A percentile compares a stretch with the other conserved stretches of the same genome.
phyloP scores from a whole-genome alignment of 2,113 vertebrate genomes.

The Piprites chloris region DNA sequence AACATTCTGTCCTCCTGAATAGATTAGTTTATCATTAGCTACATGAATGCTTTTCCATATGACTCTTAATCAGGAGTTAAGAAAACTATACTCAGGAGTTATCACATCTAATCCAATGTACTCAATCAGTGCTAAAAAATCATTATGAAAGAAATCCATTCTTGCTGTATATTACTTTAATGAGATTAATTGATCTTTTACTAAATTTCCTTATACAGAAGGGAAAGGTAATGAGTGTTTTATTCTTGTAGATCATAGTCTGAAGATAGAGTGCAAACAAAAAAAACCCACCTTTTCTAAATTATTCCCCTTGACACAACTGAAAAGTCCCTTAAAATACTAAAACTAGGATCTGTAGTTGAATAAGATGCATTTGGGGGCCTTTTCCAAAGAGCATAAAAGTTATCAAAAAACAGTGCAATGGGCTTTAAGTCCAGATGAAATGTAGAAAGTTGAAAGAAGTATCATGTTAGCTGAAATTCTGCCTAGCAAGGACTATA shows the following conservation, averaged over 20 bases:
- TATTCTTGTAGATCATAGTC: not conserved
- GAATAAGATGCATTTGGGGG: not conserved
- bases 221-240: not conserved
- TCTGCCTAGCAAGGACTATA: not conserved
- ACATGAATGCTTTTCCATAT: not conserved
- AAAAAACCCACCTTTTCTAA: not conserved
- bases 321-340: not conserved
- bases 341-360: not conserved
- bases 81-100: not conserved
- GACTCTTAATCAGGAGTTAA: constrained; percentile 1
- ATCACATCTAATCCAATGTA: not conserved
- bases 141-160: not conserved
- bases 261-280: not conserved
- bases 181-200: not conserved
- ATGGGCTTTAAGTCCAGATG: not conserved
- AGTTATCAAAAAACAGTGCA: not conserved
- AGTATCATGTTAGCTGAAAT: not conserved
- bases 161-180: not conserved
- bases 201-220: not conserved
- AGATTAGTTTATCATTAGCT: constrained; percentile 41
- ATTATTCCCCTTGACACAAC: not conserved
- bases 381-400: not conserved
- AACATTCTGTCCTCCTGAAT: constrained; percentile 47
- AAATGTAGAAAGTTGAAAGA: not conserved
- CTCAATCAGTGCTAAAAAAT: not conserved